Evolutionary conservation across 2,797 vertebrate species (phyloP), one percentile per base, ranked within the genome.

Genomic region (Rhyacichthys aspro): DNA sequence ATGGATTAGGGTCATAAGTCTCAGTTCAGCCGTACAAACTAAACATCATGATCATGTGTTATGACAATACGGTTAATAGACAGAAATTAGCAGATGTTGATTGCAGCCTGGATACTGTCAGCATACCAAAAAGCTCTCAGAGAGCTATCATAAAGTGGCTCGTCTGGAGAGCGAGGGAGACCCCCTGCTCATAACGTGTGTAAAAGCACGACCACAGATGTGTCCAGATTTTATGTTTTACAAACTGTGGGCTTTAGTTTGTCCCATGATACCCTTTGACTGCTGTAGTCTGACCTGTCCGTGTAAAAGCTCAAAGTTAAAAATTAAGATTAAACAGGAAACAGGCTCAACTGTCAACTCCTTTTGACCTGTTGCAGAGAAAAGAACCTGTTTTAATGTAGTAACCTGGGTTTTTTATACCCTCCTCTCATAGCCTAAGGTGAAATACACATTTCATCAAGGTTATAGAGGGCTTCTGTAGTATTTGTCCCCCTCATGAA

Each of bases 1-100:
- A 95, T 94, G 94, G 92, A 95, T 94, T 92, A 90, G 88, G 92
- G 93, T 92, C 92, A 82, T 93, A 91, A 90, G 92, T 93, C 93
- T 94, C 90, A 87, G 90, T 93, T 94, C 91, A 93, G 91, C 90
- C 92, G 76, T 91, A 90, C 90, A 93, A 92, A 94, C 93, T 93
- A 94, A 95, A 93, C 91, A 91, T 91, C 89, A 63, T 87, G 88
- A 93, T 92, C 74, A 61, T 90, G 90, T 93, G 92, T 94, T 93
- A 92, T 84, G 88, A 92, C 89, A 91, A 92, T 91, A 84, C 75
- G 78, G 86, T 84, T 91, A 89, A 92, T 90, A 84, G 91, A 84
- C 72, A 89, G 88, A 93, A 93, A 93, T 91, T 91, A 93, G 87
- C 93, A 93, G 93, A 94, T 92, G 91, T 91, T 93, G 90, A 93